Evolutionary conservation across 1,140 invertebrate species (phyloP), one percentile per base, ranked within the genome.

Genomic region (Yoshiicerus persimilis): DNA sequence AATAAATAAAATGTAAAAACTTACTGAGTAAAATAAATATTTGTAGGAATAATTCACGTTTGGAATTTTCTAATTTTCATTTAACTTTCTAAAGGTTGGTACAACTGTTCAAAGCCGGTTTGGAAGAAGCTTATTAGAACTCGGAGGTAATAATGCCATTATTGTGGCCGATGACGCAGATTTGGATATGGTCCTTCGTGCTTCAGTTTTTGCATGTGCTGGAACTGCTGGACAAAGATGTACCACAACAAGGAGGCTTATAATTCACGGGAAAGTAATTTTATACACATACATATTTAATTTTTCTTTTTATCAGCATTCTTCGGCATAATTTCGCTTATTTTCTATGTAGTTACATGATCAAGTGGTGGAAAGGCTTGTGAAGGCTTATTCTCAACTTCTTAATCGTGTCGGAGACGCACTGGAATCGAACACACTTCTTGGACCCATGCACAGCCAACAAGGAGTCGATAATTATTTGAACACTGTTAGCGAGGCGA

Each of bases 121-220:
- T 93, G 99, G 99, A 64, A 97, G 96, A 92, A 95, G 95, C 89
- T 92, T 99, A 3, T 93, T 99, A 34, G 99, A 99, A 93, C 93
- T 99, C 16, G 99, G 99, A 38, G 99, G 99, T 41, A 99, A 99
- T 92, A 99, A 99, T 94, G 98, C 99, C 1, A 95, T 98, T 25
- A 95, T 98, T 70, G 96, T 98, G 88, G 93, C 93, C 88, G 93
- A 96, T 23, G 96, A 98, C 93, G 97, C 97, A 1, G 96, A 99
- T 93, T 91, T 99, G 0, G 95, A 98, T 83, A 95, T 99, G 95
- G 95, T 98, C 8, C 94, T 98, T 10, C 95, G 96, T 91, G 97
- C 98, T 1, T 96, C 96, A 0, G 93, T 99, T 11, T 99, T 99
- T 93, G 98, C 98, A 10, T 99, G 98, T 92, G 96, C 98, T 88